Evolutionary conservation across 1,140 invertebrate genomes (phyloP).

Genomic region (Diorhabda carinulata): DNA sequence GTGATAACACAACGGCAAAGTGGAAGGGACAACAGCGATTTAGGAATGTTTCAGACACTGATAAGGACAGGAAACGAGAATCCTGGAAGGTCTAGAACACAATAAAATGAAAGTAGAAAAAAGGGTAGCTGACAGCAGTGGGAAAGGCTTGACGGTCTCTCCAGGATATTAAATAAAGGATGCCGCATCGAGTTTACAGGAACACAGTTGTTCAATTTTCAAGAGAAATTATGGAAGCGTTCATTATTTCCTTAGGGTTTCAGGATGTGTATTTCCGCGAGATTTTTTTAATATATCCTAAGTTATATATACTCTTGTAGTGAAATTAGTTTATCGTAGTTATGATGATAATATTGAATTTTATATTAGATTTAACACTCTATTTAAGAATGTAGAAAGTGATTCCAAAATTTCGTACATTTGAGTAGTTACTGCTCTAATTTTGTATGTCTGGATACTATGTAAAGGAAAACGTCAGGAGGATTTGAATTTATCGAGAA

Average conservation of each 20-base stretch:
- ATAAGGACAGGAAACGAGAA: background rate
- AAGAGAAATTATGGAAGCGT: background rate
- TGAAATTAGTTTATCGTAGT: no score
- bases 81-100: slow-evolving; percentile 1
- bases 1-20: background rate
- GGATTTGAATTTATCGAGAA: no score
- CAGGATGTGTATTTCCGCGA: no score
- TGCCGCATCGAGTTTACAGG: background rate
- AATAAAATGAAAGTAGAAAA: slow-evolving; percentile 3
- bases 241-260: background rate
- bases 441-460: no score
- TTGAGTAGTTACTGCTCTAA: no score
- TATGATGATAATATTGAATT: no score
- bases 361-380: no score
- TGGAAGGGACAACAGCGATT: background rate
- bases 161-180: slow-evolving; percentile 2
- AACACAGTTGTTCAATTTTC: background rate
- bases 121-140: background rate
- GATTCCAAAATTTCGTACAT: no score
- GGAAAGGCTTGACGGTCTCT: background rate
- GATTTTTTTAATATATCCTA: no score
- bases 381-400: no score
- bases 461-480: no score
- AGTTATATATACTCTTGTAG: no score
- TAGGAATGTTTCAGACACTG: slow-evolving; percentile 1